Conservation (phyloP, 2,888 invertebrate species). For the Pollenia labialis region DNA sequence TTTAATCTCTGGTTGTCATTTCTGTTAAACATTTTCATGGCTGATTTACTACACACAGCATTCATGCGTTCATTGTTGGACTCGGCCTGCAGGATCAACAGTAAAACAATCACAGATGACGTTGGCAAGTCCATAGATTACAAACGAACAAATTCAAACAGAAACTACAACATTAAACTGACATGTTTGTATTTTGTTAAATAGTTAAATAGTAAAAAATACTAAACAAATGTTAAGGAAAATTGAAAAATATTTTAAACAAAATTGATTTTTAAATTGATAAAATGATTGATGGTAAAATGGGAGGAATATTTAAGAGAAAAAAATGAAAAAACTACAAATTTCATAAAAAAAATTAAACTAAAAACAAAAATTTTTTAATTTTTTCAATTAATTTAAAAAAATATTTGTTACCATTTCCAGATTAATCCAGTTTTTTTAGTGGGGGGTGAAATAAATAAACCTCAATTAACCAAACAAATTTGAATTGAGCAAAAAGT, state of each 20-base stretch:
- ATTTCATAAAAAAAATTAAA: neutral
- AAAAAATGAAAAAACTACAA: neutral
- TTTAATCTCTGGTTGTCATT: slow-evolving; percentile 28
- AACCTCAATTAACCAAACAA: too few relatives aligned
- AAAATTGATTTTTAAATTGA: slow-evolving; percentile 59
- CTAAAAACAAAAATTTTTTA: too few relatives aligned
- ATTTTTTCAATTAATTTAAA: too few relatives aligned
- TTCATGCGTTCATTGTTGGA: slow-evolving; percentile 22
- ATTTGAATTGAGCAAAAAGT: too few relatives aligned
- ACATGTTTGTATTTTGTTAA: slow-evolving; percentile 61
- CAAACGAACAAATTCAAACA: slow-evolving; percentile 34
- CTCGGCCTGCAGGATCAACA: too few relatives aligned
- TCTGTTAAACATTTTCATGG: slow-evolving; percentile 43
- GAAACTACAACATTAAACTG: slow-evolving; percentile 48
- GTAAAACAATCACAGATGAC: slow-evolving; percentile 13
- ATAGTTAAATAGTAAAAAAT: slow-evolving; percentile 12
- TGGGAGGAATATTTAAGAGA: neutral
- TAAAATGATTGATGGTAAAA: slow-evolving; percentile 48
- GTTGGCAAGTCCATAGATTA: slow-evolving; percentile 44
- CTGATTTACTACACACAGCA: slow-evolving; percentile 41
- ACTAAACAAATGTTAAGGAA: neutral
- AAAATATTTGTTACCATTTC: too few relatives aligned
- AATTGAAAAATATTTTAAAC: neutral
- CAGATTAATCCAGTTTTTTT: too few relatives aligned
- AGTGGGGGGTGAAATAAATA: too few relatives aligned